phyloP scores from a whole-genome alignment of 2,113 vertebrate genomes.

The Oreochromis aureus region DNA sequence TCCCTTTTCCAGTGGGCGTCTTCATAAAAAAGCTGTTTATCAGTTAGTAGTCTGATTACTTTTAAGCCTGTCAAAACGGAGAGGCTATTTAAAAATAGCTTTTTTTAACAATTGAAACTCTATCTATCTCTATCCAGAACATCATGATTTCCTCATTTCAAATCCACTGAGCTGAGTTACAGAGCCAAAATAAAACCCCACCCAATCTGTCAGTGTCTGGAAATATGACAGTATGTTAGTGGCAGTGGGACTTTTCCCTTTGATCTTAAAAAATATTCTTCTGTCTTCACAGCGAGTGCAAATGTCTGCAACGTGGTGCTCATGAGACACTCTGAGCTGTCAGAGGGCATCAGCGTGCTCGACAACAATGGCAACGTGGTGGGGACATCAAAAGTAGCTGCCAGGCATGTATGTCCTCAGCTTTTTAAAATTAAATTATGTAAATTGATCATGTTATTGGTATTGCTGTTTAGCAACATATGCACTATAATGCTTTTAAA shows the following conservation, averaged over 20 bases:
- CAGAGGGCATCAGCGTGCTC: slow-evolving; percentile 83
- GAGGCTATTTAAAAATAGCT: not conserved
- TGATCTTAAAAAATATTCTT: not conserved
- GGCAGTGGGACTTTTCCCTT: not conserved
- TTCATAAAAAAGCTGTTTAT: not conserved
- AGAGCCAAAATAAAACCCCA: not conserved
- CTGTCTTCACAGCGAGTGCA: slow-evolving; percentile 78
- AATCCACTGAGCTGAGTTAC: not conserved
- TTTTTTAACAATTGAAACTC: rapidly evolving
- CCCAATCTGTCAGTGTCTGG: not conserved
- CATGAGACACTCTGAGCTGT: slow-evolving; percentile 88
- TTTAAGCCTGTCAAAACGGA: not conserved
- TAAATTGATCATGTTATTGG: not conserved
- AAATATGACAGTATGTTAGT: not conserved
- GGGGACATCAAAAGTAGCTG: slow-evolving; percentile 85
- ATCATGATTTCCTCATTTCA: not conserved
- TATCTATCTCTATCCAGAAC: not conserved
- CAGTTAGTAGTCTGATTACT: not conserved
- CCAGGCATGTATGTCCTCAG: slow-evolving; percentile 78
- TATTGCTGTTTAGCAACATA: not conserved
- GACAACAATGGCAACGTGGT: slow-evolving; percentile 79
- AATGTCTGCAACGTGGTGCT: slow-evolving; percentile 92
- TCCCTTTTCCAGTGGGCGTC: not conserved
- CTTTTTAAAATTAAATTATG: not conserved
- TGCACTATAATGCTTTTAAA: not conserved